Conservation (phyloP, 1,140 invertebrate genomes). For the Chionoecetes opilio region DNA sequence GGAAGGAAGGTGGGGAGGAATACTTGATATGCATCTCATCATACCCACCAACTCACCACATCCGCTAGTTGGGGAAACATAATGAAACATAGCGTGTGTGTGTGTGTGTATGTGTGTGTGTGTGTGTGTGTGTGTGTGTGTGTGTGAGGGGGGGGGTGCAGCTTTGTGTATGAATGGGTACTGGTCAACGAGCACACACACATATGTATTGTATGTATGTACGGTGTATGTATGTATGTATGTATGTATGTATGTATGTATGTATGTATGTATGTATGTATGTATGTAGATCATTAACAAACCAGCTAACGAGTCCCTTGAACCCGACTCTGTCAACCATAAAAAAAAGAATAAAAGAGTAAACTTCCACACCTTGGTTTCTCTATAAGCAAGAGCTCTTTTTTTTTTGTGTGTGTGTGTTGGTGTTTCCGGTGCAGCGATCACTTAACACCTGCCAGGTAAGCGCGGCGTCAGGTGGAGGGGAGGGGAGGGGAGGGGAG, state of each 20-base stretch:
- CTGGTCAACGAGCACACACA: neutral
- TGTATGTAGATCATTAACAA: neutral
- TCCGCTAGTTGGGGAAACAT: constrained; percentile 32
- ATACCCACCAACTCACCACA: constrained; percentile 3
- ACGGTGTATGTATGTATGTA: constrained; percentile 30
- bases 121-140: constrained; percentile 50
- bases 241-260: constrained; percentile 37
- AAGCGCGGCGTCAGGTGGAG: too few relatives aligned
- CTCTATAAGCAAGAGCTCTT: constrained; percentile 25
- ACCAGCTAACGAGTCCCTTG: neutral
- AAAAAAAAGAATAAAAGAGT: neutral
- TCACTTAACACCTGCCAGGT: constrained; percentile 13
- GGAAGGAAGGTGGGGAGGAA: too few relatives aligned
- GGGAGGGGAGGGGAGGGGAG: neutral
- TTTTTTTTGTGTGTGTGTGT: too few relatives aligned
- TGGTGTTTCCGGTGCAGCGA: constrained; percentile 1
- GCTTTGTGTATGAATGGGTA: neutral
- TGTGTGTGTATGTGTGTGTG: constrained; percentile 54
- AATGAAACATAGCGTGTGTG: neutral
- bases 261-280: constrained; percentile 34
- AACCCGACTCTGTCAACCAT: neutral
- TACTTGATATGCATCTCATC: neutral
- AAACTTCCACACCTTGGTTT: neutral
- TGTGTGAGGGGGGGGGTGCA: constrained; percentile 14
- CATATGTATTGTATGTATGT: constrained; percentile 36